phyloP scores from a whole-genome alignment of 2,113 vertebrate species.

The Eurypyga helias region DNA sequence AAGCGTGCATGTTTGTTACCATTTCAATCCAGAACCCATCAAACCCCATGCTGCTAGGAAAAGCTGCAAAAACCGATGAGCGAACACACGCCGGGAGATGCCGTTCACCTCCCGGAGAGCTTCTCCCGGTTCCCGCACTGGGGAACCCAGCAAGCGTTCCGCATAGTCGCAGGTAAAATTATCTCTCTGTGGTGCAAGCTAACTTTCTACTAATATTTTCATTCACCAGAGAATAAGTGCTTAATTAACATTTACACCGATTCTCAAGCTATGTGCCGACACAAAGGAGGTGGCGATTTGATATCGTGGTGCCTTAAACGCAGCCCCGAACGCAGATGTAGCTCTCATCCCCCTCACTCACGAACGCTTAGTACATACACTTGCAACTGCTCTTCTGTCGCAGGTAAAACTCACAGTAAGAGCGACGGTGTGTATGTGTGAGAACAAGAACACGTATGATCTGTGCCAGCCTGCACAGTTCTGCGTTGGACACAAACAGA shows the following conservation, averaged over 20 bases:
- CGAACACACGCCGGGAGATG: background rate
- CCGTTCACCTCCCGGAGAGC: background rate
- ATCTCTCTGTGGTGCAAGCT: slow-evolving; percentile 28
- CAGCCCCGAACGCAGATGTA: background rate
- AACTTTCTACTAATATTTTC: slow-evolving; percentile 51
- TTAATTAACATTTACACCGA: slow-evolving; percentile 51
- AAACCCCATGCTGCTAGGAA: background rate
- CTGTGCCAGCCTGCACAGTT: background rate
- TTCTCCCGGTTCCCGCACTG: background rate
- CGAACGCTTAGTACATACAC: background rate
- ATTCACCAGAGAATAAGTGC: slow-evolving; percentile 36
- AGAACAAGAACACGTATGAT: background rate
- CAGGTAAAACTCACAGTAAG: background rate
- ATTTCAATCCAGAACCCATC: background rate
- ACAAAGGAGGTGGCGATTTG: slow-evolving; percentile 24
- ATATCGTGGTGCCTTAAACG: background rate
- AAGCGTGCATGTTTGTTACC: background rate
- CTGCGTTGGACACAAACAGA: background rate
- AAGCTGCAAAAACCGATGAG: background rate
- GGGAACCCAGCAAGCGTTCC: background rate
- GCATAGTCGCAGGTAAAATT: slow-evolving; percentile 50
- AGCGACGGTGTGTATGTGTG: accelerated
- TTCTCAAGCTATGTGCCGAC: slow-evolving; percentile 40
- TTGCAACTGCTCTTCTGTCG: background rate
- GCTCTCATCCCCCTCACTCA: background rate